A percentile compares a stretch with the other conserved stretches of the same genome.
Evolutionary conservation across 2,888 invertebrate species (phyloP).

Genomic region (Drosophila anceps): DNA sequence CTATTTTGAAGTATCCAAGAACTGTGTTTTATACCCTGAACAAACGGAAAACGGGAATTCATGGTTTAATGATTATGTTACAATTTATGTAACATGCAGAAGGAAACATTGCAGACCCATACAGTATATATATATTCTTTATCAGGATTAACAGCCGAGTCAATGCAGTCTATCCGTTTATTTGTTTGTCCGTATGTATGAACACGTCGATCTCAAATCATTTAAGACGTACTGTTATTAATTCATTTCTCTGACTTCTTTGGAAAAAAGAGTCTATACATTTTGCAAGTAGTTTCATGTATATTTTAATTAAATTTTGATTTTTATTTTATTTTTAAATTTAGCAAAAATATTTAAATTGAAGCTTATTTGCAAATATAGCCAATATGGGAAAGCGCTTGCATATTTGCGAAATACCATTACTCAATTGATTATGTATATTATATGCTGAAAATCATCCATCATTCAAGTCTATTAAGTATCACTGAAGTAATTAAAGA

Average conservation of each 20-base stretch:
- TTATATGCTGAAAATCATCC: background rate
- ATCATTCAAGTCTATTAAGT: background rate
- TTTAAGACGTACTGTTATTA: too few species aligned
- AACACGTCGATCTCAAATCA: background rate
- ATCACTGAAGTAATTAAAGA: too few species aligned
- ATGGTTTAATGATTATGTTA: background rate
- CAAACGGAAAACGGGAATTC: background rate
- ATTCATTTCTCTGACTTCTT: too few species aligned
- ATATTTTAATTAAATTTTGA: too few species aligned
- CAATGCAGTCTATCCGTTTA: background rate
- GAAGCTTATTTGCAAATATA: too few species aligned
- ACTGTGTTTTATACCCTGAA: too few species aligned
- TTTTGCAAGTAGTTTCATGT: too few species aligned
- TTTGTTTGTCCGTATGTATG: background rate
- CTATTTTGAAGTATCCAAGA: background rate
- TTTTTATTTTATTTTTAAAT: too few species aligned
- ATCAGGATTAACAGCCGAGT: background rate
- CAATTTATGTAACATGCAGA: background rate
- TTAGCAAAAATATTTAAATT: too few species aligned
- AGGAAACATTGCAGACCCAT: background rate
- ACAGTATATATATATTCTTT: background rate
- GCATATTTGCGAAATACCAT: background rate
- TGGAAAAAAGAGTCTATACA: too few species aligned
- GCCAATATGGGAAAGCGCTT: too few species aligned
- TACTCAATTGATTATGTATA: background rate